phyloP scores from a whole-genome alignment of 1,140 invertebrate genomes.

The Hylyphantes graminicola region DNA sequence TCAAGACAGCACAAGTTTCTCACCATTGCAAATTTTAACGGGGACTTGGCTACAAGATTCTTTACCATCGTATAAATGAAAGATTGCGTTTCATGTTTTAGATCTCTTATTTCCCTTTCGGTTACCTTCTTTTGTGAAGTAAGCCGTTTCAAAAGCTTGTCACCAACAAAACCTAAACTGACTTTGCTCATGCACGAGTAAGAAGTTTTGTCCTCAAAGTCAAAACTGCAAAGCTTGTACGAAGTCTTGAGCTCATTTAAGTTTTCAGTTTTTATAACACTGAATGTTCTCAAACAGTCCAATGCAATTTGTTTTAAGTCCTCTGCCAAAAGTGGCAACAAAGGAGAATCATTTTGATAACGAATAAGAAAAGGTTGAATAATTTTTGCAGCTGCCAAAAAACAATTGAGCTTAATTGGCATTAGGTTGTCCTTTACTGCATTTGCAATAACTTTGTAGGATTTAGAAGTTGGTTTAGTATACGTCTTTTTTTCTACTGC shows the following conservation, averaged over 20 bases:
- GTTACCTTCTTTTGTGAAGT: neutral
- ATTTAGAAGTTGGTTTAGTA: neutral
- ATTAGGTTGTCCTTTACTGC: conserved; percentile 4
- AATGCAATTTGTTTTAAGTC: conserved; percentile 7
- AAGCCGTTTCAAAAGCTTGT: neutral
- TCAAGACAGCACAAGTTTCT: neutral
- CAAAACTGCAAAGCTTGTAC: neutral
- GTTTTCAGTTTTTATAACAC: conserved; percentile 3
- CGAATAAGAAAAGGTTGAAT: neutral
- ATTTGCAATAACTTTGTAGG: neutral
- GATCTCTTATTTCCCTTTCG: neutral
- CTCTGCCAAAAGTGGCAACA: conserved; percentile 14
- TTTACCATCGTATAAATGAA: neutral
- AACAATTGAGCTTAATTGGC: neutral
- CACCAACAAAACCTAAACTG: neutral
- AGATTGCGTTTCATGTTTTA: neutral
- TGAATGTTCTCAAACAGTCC: neutral
- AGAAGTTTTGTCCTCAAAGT: neutral
- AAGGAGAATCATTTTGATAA: conserved; percentile 7
- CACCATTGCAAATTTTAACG: conserved; percentile 17
- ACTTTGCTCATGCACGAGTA: neutral
- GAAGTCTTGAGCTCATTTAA: neutral
- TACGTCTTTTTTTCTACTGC: neutral
- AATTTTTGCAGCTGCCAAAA: conserved; percentile 12
- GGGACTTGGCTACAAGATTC: neutral